phyloP scores from a whole-genome alignment of 2,797 vertebrate genomes.

The Gadopsis marmoratus region DNA sequence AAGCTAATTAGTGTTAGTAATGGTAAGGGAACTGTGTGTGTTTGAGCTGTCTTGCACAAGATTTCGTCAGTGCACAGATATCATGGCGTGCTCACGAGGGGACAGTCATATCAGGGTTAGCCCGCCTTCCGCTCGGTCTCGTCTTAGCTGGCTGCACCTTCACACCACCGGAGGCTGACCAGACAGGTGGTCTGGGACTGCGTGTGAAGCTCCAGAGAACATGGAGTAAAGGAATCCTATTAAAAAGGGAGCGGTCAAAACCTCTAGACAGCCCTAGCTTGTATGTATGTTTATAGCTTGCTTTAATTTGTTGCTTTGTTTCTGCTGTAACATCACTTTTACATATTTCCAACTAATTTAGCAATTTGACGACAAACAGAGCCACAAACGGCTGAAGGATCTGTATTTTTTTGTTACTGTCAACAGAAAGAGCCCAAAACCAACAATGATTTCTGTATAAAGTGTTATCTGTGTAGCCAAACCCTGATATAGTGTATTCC shows the following conservation, averaged over 20 bases:
- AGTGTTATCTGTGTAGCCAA: background rate
- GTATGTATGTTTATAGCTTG: too few relatives aligned
- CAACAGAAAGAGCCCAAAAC: conserved; percentile 4
- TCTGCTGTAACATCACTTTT: background rate
- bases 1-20: conserved; percentile 65
- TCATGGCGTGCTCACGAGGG: conserved; percentile 31
- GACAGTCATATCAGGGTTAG: conserved; percentile 43
- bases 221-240: conserved; percentile 25
- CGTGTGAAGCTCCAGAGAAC: conserved; percentile 29
- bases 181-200: conserved; percentile 52
- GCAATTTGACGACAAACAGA: background rate
- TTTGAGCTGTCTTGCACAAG: conserved; percentile 57
- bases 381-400: too few relatives aligned
- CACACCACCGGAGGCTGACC: conserved; percentile 38
- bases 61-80: conserved; percentile 64
- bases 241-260: conserved; percentile 5
- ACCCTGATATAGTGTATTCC: background rate
- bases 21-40: conserved; percentile 31
- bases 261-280: background rate
- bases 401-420: background rate
- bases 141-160: conserved; percentile 42
- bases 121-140: conserved; percentile 16
- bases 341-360: background rate
- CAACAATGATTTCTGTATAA: background rate
- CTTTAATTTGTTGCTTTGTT: conserved; percentile 12